Evolutionary conservation across 1,140 invertebrate species (phyloP).

Genomic region (Colletes latitarsis): DNA sequence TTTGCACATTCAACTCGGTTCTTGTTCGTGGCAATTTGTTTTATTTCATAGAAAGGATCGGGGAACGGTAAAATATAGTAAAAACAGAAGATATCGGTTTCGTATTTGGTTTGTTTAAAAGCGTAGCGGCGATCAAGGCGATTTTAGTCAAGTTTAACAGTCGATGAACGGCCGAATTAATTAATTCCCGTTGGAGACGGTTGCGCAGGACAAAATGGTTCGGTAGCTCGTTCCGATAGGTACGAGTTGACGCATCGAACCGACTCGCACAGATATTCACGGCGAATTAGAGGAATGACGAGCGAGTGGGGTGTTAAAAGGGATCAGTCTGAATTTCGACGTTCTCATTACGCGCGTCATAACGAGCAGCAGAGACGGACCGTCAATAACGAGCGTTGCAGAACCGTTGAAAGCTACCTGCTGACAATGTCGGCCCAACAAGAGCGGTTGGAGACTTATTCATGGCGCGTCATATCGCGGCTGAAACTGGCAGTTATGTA

Average conservation of each 20-base stretch:
- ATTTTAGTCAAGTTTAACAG: too few species aligned
- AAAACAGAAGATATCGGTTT: too few species aligned
- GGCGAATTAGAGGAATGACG: constrained; percentile 45
- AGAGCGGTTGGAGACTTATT: constrained; percentile 67
- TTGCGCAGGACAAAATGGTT: background rate
- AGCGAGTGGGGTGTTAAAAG: constrained; percentile 43
- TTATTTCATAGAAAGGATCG: too few species aligned
- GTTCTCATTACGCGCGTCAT: constrained; percentile 63
- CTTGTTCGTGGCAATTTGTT: too few species aligned
- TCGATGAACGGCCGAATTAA: background rate
- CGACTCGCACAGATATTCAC: constrained; percentile 12
- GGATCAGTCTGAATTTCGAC: constrained; percentile 58
- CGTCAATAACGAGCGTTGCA: constrained; percentile 24
- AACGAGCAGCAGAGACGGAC: constrained; percentile 46
- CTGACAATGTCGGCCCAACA: constrained; percentile 65
- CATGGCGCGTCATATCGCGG: constrained; percentile 61
- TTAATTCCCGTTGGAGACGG: constrained; percentile 4
- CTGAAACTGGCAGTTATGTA: constrained; percentile 68
- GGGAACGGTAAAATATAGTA: too few species aligned
- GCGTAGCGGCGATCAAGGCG: too few species aligned
- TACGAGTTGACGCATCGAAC: background rate
- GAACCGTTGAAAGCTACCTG: constrained; percentile 57
- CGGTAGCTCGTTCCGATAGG: constrained; percentile 4
- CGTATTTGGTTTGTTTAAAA: too few species aligned
- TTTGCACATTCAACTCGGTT: too few species aligned